Conservation (phyloP, 1,140 invertebrate species). For the Drosophila obscura region DNA sequence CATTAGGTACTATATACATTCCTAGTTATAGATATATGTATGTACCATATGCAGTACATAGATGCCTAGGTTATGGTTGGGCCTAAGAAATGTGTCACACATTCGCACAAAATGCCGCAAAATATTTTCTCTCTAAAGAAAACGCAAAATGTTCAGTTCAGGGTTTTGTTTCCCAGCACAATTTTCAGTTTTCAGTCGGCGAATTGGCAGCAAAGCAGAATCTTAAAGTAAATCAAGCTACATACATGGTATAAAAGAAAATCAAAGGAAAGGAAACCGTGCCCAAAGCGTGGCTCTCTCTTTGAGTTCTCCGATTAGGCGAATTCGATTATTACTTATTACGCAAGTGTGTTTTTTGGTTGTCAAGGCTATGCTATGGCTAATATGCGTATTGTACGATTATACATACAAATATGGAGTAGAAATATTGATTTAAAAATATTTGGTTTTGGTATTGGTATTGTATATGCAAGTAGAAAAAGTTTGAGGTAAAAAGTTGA, state of each 20-base stretch:
- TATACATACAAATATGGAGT: slow-evolving; percentile 8
- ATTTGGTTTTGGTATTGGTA: not conserved
- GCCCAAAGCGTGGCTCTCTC: slow-evolving; percentile 58
- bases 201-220: slow-evolving; percentile 44
- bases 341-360: slow-evolving; percentile 48
- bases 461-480: slow-evolving; percentile 30
- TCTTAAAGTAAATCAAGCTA: slow-evolving; percentile 16
- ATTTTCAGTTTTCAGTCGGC: slow-evolving; percentile 7
- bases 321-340: slow-evolving; percentile 30
- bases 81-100: slow-evolving; percentile 17
- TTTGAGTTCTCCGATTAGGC: slow-evolving; percentile 27
- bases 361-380: slow-evolving; percentile 22
- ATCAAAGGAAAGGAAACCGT: slow-evolving; percentile 55
- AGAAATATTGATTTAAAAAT: slow-evolving; percentile 23
- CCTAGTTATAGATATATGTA: slow-evolving; percentile 12
- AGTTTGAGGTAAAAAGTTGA: slow-evolving; percentile 29
- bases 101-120: slow-evolving; percentile 51
- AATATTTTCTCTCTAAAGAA: slow-evolving; percentile 12
- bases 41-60: slow-evolving; percentile 9
- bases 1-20: slow-evolving; percentile 4
- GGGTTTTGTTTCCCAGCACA: slow-evolving; percentile 24
- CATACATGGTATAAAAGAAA: not conserved
- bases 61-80: slow-evolving; percentile 19
- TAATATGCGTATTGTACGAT: too few species aligned
- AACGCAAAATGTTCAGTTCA: slow-evolving; percentile 18